Percentiles rank a stretch among this genome's conserved stretches.
Evolutionary conservation across 2,888 invertebrate species (phyloP).

Genomic region (Cancer borealis): DNA sequence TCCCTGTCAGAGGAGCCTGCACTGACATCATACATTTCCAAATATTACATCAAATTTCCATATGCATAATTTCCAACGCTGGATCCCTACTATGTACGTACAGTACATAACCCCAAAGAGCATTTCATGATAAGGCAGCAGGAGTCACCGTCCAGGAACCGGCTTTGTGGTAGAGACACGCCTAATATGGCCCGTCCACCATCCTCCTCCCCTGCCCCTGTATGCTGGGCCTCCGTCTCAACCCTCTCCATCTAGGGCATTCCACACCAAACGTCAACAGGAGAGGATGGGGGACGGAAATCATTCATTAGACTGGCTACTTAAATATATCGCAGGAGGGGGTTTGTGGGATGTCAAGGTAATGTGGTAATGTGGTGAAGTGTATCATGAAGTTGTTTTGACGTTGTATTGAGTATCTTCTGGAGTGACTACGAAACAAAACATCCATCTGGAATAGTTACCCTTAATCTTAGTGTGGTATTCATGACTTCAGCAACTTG

Average conservation of each 20-base stretch:
- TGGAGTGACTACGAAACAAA: not conserved
- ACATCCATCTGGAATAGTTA: not conserved
- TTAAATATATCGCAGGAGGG: not conserved
- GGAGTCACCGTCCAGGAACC: not conserved
- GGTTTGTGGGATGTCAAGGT: not conserved
- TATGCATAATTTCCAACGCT: too few relatives aligned
- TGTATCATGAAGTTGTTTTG: not conserved
- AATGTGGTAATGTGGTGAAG: not conserved
- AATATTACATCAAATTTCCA: too few relatives aligned
- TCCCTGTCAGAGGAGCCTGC: too few relatives aligned
- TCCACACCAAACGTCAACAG: not conserved
- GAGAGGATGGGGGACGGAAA: not conserved
- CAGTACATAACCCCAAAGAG: not conserved
- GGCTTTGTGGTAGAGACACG: not conserved
- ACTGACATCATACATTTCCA: too few relatives aligned
- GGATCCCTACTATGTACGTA: not conserved
- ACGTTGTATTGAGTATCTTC: not conserved
- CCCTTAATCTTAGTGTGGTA: not conserved
- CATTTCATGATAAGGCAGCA: not conserved
- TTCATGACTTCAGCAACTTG: not conserved
- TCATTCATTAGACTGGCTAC: not conserved
- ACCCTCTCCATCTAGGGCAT: not conserved
- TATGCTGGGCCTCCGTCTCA: not conserved
- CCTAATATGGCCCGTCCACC: not conserved
- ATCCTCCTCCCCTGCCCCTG: not conserved